Base-by-base conservation (phyloP, 2,113 vertebrate species). In the Elanoides forficatus region DNA sequence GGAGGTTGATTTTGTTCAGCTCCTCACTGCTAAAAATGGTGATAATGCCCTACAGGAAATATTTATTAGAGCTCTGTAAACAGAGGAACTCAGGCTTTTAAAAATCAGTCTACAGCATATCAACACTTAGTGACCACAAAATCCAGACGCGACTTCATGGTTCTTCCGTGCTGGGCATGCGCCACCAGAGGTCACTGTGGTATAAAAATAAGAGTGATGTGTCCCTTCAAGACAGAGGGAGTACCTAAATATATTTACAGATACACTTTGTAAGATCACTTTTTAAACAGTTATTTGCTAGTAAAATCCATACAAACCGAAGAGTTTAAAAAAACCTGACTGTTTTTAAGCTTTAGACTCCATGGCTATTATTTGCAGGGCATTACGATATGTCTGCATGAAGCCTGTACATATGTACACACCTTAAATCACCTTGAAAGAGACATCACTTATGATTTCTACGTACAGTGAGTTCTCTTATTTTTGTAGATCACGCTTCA, bases 221-320 rank as follows among this genome's bases (percentile, higher is more conserved):
- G 7, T 15, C 34, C n/a, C 13, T 47, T 59, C 18, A 32, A 0
- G 0, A 62, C 3, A 7, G 15, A 20, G 23, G 52, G 29, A 68
- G 56, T 13, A 53, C 5, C 1, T 48, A 59, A 52, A 32, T 63
- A 2, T 38, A 45, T 68, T 80, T 56, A 79, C 53, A 85, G 9
- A 30, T 60, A 17, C 25, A 52, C 47, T 67, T 72, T 75, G 5
- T 9, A 23, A 91, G 15, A 36, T 16, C 3, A 22, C 11, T 27
- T 85, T 81, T 71, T 27, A 63, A 94, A 60, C 8, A 34, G 12
- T 20, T 72, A 43, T 62, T 88, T 60, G 7, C 18, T 53, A 50
- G 11, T 38, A 73, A 86, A 83, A 89, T 42, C 17, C 32, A 47
- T 16, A 50, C 7, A 53, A 84, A 58, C 3, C 5, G 5, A 71